Evolutionary conservation across 2,888 invertebrate species (phyloP), one percentile per base, ranked within the genome.

Genomic region (Cheiracanthium punctorium): DNA sequence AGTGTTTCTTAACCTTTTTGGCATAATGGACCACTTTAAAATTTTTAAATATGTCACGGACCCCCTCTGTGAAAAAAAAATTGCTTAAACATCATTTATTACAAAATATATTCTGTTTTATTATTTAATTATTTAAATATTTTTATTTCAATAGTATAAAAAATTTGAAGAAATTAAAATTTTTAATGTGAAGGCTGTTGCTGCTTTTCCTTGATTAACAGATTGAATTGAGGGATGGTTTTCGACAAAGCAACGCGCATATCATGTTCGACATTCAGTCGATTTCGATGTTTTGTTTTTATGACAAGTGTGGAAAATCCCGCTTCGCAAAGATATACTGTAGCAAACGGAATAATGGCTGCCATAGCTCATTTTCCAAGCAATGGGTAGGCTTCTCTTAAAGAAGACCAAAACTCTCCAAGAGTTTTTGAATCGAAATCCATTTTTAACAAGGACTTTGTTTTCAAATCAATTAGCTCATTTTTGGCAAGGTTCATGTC

Each of bases 331-430:
- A 73, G 73, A 73, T 73, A 73, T 73, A 73, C 52, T 73, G 30
- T 73, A 73, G 73, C 73, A 73, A 73, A 73, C 73, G 73, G 73
- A 73, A 73, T 73, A 73, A 73, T 73, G 73, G 73, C 73, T 73
- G 73, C 52, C 73, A 73, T 73, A 73, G 52, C 73, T 73, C 73
- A 32, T 73, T 73, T 73, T 73, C 52, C 52, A 73, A 73, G 73
- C 73, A 73, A 73, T 73, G 73, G 73, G 48, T 73, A 73, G 73
- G 73, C 52, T 73, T 73, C 73, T 73, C 52, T 73, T 73, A 73
- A 73, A 73, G 73, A 73, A 73, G 73, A 73, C 73, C n/a, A n/a
- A n/a, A n/a, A n/a, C n/a, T n/a, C n/a, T n/a, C n/a, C n/a, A n/a
- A n/a, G n/a, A n/a, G n/a, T n/a, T n/a, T n/a, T n/a, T n/a, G n/a